phyloP scores from a whole-genome alignment of 92 coral and sea anemone species.

The Actinernus sp. region DNA sequence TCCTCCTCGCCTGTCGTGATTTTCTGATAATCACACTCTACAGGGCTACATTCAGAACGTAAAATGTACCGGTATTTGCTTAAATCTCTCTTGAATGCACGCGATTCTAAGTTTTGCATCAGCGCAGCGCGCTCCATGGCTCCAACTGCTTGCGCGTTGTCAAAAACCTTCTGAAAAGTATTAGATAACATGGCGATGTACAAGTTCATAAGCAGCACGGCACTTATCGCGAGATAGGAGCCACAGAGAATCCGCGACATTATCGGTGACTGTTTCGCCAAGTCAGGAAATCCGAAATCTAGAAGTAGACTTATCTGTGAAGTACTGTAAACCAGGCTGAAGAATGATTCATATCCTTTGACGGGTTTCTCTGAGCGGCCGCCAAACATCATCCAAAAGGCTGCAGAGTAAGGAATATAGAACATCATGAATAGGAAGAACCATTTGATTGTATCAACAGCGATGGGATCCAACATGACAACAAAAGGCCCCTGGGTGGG shows the following conservation, averaged over 20 bases:
- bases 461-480: conserved; percentile 79
- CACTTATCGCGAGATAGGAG: conserved; percentile 64
- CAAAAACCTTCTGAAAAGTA: conserved; percentile 86
- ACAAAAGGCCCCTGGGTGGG: conserved; percentile 83
- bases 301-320: conserved; percentile 67
- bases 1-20: conserved; percentile 43
- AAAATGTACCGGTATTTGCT: conserved; percentile 57
- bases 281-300: conserved; percentile 50
- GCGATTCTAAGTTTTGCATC: conserved; percentile 71
- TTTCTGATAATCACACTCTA: conserved; percentile 46
- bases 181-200: conserved; percentile 82
- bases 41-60: conserved; percentile 64
- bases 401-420: conserved; percentile 81
- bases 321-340: conserved; percentile 14
- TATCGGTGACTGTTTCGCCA: conserved; percentile 63
- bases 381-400: conserved; percentile 87
- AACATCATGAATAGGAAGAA: conserved; percentile 67
- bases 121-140: conserved; percentile 82
- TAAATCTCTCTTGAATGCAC: conserved; percentile 42
- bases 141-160: conserved; percentile 83
- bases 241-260: conserved; percentile 81
- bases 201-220: conserved; percentile 74
- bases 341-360: conserved; percentile 52
- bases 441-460: conserved; percentile 75
- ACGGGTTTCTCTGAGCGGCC: conserved; percentile 68